Base-by-base conservation (phyloP, 2,888 invertebrate genomes). In the Chalcis sispes region DNA sequence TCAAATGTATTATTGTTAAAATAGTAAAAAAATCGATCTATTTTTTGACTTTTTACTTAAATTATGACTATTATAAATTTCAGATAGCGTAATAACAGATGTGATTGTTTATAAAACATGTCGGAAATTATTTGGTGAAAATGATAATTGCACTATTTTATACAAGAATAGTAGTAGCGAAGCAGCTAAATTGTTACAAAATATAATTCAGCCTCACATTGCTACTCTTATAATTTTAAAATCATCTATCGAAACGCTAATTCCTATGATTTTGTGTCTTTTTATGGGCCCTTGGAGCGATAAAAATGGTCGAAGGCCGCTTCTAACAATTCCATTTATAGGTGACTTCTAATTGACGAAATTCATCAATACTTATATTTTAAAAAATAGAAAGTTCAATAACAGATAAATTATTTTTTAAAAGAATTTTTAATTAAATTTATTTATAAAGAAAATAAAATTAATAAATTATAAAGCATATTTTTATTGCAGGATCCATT, bases 41-140 rank as follows among this genome's bases (percentile, higher is more conserved):
- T 32, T 5, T 3, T 32, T 5, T 32, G 32, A 5, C 8, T 32
- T 32, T 32, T 32, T 32, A 32, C 8, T 32, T 5, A 32, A 32
- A 8, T 32, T 32, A 58, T n/a, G n/a, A n/a, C n/a, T n/a, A n/a
- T n/a, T 48, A 25, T 29, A n/a, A 23, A 58, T 71, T 90, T 74
- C 85, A 92, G 93, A 90, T 54, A 89, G 90, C 58, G 90, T 94
- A 46, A 89, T 92, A 72, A 92, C 91, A 80, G 94, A 95, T 87
- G 90, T 94, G 78, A 88, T 95, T 64, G 87, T 95, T 3, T 94
- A 93, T 83, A 91, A 93, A 81, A 93, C 93, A 1, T 95, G 95
- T 87, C 90, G 91, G 54, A 89, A 91, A 56, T 89, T 91, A 1
- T 87, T 93, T 79, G 88, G 90, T 29, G 91, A 91, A 80, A 91